phyloP scores from a whole-genome alignment of 2,113 vertebrate genomes.

The Leptodactylus fuscus region DNA sequence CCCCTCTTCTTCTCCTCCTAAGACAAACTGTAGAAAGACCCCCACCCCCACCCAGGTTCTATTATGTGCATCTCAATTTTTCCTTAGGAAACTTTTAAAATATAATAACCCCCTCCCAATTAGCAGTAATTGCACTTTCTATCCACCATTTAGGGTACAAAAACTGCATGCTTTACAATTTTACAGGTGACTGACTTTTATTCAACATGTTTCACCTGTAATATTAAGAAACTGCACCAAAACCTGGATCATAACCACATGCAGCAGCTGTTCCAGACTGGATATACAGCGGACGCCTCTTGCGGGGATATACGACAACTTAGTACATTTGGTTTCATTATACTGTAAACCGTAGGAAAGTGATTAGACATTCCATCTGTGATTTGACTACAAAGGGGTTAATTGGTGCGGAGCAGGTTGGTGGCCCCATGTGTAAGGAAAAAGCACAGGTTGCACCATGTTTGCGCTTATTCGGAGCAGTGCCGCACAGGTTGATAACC shows the following conservation, averaged over 20 bases:
- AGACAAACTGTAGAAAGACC: neutral
- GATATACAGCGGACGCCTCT: too few relatives aligned
- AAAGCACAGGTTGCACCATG: neutral
- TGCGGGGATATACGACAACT: neutral
- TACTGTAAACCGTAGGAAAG: too few relatives aligned
- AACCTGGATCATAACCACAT: too few relatives aligned
- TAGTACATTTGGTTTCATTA: neutral
- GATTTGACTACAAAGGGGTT: too few relatives aligned
- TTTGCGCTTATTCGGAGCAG: slow-evolving; percentile 34
- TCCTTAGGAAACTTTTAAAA: neutral
- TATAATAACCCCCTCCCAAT: neutral
- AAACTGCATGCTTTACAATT: too few relatives aligned
- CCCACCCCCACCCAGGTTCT: neutral
- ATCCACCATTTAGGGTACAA: too few relatives aligned
- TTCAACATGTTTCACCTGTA: too few relatives aligned
- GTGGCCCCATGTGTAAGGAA: neutral
- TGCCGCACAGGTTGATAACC: slow-evolving; percentile 67
- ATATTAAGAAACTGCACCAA: too few relatives aligned
- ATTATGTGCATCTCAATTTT: neutral
- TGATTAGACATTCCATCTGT: too few relatives aligned
- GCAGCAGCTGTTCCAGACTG: neutral
- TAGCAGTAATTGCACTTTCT: too few relatives aligned
- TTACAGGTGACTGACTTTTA: too few relatives aligned
- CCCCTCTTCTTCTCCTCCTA: slow-evolving; percentile 14
- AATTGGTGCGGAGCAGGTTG: neutral